phyloP scores from a whole-genome alignment of 2,113 vertebrate genomes.

The Phalacrocorax brasilianus region DNA sequence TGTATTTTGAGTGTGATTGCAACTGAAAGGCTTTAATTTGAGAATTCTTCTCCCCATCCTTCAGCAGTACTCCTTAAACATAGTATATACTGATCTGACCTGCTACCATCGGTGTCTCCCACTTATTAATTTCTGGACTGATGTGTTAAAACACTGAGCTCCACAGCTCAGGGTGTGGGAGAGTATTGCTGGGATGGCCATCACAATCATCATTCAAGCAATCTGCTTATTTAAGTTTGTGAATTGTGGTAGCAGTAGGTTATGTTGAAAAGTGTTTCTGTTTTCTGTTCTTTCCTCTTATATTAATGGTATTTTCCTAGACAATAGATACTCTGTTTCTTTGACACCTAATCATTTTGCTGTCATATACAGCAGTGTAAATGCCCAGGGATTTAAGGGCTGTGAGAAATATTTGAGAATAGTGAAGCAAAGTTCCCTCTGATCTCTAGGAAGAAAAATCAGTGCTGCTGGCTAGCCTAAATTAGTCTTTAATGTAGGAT shows the following conservation, averaged over 20 bases:
- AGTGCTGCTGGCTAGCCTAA: not conserved
- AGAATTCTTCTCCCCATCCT: not conserved
- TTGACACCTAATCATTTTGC: not conserved
- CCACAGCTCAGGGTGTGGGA: not conserved
- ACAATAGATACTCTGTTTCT: not conserved
- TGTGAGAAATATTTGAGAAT: not conserved
- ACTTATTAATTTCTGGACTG: not conserved
- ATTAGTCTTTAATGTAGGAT: not conserved
- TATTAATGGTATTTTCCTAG: not conserved
- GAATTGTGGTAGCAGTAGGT: not conserved
- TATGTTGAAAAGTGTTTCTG: not conserved
- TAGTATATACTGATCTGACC: not conserved
- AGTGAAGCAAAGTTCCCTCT: not conserved
- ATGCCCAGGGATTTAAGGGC: not conserved
- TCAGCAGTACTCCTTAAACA: not conserved
- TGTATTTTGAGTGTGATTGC: not conserved
- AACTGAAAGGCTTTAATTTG: not conserved
- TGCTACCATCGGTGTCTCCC: not conserved
- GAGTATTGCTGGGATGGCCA: not conserved
- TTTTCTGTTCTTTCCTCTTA: not conserved
- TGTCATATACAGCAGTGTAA: not conserved
- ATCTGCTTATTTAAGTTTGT: not conserved
- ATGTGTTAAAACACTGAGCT: not conserved
- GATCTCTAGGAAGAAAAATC: not conserved
- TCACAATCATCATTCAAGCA: not conserved